Percentiles rank a stretch among this genome's conserved stretches.
phyloP scores from a whole-genome alignment of 2,113 vertebrate species.

The Ctenomys sociabilis region DNA sequence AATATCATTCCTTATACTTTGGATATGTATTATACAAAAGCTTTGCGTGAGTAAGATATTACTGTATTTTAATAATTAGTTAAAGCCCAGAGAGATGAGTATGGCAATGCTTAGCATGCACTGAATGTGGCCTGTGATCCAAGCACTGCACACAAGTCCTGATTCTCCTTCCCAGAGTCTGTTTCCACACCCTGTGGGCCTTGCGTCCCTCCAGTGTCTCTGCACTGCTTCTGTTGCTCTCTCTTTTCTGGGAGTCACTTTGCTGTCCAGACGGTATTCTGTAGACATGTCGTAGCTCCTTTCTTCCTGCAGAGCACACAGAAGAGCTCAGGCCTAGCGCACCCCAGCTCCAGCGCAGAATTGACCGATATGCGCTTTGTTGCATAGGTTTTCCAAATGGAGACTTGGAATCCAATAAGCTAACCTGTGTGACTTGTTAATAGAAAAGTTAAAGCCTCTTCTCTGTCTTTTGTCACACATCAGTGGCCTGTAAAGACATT shows the following conservation, averaged over 20 bases:
- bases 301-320: neutral
- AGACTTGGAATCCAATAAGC: neutral
- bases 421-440: neutral
- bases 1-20: neutral
- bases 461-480: neutral
- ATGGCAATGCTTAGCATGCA: neutral
- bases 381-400: neutral
- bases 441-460: neutral
- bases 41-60: constrained; percentile 4
- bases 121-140: neutral
- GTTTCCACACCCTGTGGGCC: neutral
- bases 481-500: neutral
- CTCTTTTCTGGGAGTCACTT: neutral
- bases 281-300: neutral
- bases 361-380: neutral
- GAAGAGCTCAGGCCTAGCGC: neutral
- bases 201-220: neutral
- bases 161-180: neutral
- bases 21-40: neutral
- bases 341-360: neutral
- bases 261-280: neutral
- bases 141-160: neutral
- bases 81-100: neutral
- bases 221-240: no score
- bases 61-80: neutral